Conservation (phyloP, 2,888 invertebrate species). For the Ligdia adustata region DNA sequence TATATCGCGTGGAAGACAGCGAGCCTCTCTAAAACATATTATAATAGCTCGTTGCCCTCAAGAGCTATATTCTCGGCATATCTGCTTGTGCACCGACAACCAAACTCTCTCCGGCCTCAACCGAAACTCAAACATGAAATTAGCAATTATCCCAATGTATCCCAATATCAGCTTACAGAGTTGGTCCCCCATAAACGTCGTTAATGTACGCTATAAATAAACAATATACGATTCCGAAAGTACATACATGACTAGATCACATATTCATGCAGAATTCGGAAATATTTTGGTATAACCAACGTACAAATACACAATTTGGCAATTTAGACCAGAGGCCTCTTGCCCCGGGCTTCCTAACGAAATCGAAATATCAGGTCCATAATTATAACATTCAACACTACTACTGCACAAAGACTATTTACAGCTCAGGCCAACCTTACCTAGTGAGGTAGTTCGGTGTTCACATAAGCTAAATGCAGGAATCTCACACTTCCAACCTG, state of each 20-base stretch:
- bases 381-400: conserved; percentile 53
- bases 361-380: conserved; percentile 57
- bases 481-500: conserved; percentile 41
- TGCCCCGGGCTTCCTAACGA: conserved; percentile 49
- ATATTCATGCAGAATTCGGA: conserved; percentile 84
- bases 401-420: conserved; percentile 70
- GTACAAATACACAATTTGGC: conserved; percentile 79
- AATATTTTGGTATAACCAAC: conserved; percentile 80
- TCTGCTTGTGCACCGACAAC: conserved; percentile 51
- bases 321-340: conserved; percentile 59
- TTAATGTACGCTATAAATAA: conserved; percentile 76
- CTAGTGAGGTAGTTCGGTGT: conserved; percentile 79
- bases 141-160: conserved; percentile 56
- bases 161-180: conserved; percentile 70
- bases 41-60: conserved; percentile 73
- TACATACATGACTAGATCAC: conserved; percentile 84
- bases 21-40: conserved; percentile 81
- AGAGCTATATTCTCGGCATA: conserved; percentile 63
- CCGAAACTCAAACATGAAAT: conserved; percentile 45
- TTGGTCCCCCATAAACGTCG: conserved; percentile 79
- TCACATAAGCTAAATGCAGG: conserved; percentile 75
- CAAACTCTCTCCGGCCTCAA: conserved; percentile 41
- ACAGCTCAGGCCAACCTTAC: conserved; percentile 78
- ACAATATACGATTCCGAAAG: conserved; percentile 81
- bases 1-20: conserved; percentile 69